phyloP scores from a whole-genome alignment of 2,797 vertebrate genomes.

The Heteromormyrus szaboi region DNA sequence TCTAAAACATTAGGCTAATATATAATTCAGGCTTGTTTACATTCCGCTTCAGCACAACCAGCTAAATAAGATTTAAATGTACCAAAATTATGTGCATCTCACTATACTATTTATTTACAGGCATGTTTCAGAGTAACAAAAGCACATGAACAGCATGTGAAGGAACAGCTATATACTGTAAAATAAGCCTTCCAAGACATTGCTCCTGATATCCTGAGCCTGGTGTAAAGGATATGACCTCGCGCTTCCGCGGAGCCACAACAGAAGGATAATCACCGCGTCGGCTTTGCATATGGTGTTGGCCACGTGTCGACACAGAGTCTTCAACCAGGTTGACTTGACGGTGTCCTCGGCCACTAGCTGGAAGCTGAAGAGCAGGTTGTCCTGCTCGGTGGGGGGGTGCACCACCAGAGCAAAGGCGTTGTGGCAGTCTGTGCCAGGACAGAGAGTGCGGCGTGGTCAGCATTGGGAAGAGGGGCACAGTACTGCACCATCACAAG shows the following conservation, averaged over 20 bases:
- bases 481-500: neutral
- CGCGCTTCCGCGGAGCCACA: neutral
- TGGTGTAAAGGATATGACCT: neutral
- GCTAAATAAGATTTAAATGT: constrained; percentile 33
- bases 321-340: constrained; percentile 83
- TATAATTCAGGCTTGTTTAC: constrained; percentile 42
- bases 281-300: constrained; percentile 96
- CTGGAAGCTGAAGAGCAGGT: constrained; percentile 92
- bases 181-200: neutral
- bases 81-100: neutral
- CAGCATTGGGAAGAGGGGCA: neutral
- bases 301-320: constrained; percentile 85
- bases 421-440: constrained; percentile 78
- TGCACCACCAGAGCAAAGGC: constrained; percentile 90
- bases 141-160: neutral
- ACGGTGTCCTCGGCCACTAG: constrained; percentile 78
- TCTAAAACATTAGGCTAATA: constrained; percentile 40
- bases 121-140: neutral
- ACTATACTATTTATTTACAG: neutral
- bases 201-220: neutral
- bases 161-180: neutral
- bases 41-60: constrained; percentile 37
- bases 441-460: neutral
- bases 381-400: constrained; percentile 89
- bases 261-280: constrained; percentile 68